phyloP scores from a whole-genome alignment of 2,888 invertebrate species.

The Caenorhabditis sulstoni region DNA sequence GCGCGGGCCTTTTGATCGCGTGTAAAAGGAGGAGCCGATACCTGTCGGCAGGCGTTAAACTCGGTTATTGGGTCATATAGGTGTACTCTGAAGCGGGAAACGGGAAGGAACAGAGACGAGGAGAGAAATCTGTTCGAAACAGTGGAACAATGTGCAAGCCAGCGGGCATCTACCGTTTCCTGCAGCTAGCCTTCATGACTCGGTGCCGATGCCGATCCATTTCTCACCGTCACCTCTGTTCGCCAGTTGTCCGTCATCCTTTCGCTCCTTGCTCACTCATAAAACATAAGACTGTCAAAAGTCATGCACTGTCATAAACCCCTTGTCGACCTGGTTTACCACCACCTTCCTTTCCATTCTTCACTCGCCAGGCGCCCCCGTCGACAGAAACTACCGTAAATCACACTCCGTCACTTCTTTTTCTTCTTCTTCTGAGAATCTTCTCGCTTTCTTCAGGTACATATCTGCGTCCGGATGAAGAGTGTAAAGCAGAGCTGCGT shows the following conservation, averaged over 20 bases:
- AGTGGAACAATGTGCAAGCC: too few relatives aligned
- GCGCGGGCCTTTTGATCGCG: not conserved
- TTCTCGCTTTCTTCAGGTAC: constrained; percentile 10
- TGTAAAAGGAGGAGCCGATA: constrained; percentile 25
- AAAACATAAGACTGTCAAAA: constrained; percentile 40
- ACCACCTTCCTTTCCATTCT: constrained; percentile 12
- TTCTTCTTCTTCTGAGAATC: not conserved
- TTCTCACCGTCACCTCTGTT: not conserved
- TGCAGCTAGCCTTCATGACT: too few relatives aligned
- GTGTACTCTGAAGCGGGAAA: not conserved
- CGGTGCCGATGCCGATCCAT: too few relatives aligned
- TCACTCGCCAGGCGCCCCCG: constrained; percentile 29
- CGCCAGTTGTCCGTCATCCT: constrained; percentile 21
- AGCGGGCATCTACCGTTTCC: too few relatives aligned
- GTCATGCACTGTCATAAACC: constrained; percentile 53
- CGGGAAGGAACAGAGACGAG: too few relatives aligned
- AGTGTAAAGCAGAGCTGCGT: constrained; percentile 6
- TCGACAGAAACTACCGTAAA: constrained; percentile 21
- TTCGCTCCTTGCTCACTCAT: constrained; percentile 7
- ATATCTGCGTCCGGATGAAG: not conserved
- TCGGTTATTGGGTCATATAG: constrained; percentile 11
- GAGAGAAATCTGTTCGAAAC: too few relatives aligned
- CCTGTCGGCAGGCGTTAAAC: constrained; percentile 20
- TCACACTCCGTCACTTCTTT: not conserved
- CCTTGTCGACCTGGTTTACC: not conserved